phyloP scores from a whole-genome alignment of 2,113 vertebrate species.

The Cryptomyrus ogoouensis region DNA sequence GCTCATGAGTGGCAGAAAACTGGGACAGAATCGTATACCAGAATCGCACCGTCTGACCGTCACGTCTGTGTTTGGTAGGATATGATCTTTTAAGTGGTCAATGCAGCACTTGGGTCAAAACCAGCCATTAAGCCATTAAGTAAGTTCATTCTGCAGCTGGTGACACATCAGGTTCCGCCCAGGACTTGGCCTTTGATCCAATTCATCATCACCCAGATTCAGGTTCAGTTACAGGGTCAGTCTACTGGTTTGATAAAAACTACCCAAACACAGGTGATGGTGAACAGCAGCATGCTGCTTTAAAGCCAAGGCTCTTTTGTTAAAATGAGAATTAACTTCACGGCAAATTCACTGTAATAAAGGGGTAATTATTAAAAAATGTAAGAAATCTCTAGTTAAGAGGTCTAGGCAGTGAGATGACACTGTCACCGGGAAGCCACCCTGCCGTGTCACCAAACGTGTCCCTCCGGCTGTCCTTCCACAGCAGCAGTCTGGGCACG shows the following conservation, averaged over 20 bases:
- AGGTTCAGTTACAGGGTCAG: not conserved
- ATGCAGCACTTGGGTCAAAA: not conserved
- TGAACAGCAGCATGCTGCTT: not conserved
- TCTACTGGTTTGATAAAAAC: not conserved
- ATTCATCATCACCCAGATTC: not conserved
- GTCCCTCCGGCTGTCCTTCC: conserved; percentile 64
- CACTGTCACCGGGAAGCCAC: conserved; percentile 25
- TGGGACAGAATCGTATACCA: not conserved
- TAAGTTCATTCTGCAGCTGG: not conserved
- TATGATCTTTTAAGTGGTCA: not conserved
- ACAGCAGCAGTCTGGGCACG: conserved; percentile 55
- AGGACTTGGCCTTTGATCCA: not conserved
- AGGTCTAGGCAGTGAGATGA: not conserved
- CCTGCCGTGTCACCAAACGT: conserved; percentile 48
- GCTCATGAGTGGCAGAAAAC: not conserved
- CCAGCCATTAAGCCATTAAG: not conserved
- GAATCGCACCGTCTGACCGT: not conserved
- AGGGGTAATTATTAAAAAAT: not conserved
- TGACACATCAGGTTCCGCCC: not conserved
- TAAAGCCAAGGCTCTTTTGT: not conserved
- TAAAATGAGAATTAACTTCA: not conserved
- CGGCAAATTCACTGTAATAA: not conserved
- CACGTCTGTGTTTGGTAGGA: not conserved
- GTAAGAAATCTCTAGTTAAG: not conserved
- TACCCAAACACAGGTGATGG: not conserved